Conservation (phyloP, 2,888 invertebrate genomes). For the Caenorhabditis sp. region DNA sequence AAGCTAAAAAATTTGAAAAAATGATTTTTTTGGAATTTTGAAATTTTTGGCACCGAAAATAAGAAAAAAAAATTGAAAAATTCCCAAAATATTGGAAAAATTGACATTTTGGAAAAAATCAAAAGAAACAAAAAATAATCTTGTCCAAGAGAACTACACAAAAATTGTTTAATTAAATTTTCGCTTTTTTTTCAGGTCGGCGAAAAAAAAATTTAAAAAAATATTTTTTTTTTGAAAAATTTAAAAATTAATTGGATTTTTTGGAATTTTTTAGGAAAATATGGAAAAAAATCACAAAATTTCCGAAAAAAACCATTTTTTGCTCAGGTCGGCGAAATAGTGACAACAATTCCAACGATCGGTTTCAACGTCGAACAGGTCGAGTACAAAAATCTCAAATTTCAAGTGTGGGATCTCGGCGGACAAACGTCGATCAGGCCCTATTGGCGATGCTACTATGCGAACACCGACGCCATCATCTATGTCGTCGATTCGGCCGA, state of each 20-base stretch:
- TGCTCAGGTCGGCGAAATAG: conserved; percentile 63
- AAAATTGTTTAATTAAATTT: no score
- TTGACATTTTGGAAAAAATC: no score
- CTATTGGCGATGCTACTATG: conserved; percentile 99
- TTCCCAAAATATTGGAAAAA: no score
- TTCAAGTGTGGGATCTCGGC: conserved; percentile 94
- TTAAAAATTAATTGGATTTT: background rate
- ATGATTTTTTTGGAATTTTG: no score
- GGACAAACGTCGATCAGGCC: conserved; percentile 96
- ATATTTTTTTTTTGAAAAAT: conserved; percentile 1
- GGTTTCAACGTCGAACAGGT: conserved; percentile 99
- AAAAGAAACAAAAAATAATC: no score
- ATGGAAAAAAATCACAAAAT: background rate
- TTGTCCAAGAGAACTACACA: no score
- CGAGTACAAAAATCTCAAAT: conserved; percentile 97
- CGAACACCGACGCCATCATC: conserved; percentile 99
- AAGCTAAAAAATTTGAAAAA: no score
- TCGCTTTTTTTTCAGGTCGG: no score
- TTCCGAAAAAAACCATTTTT: background rate
- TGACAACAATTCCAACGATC: conserved; percentile 81
- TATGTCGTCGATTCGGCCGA: conserved; percentile 97
- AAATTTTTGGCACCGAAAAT: no score
- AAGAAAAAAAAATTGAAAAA: no score
- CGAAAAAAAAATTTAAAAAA: no score
- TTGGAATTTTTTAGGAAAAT: background rate